phyloP scores from a whole-genome alignment of 2,888 invertebrate genomes.

The Tachystola acroxantha region DNA sequence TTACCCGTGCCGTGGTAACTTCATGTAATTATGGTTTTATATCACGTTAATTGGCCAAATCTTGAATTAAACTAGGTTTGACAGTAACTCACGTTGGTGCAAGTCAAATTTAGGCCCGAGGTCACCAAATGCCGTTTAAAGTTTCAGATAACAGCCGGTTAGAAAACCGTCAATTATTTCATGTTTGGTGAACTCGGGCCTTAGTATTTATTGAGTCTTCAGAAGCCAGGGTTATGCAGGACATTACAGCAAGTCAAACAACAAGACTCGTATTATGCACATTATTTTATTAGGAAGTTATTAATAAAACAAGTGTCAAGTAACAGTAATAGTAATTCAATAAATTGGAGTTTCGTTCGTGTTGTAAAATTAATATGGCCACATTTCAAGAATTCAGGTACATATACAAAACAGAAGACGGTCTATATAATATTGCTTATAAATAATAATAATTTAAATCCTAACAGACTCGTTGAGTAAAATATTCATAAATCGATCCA shows the following conservation, averaged over 20 bases:
- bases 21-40: too few species aligned
- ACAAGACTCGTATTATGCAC: conserved; percentile 42
- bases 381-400: conserved; percentile 75
- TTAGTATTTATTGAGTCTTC: too few species aligned
- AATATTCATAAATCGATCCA: conserved; percentile 59
- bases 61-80: too few species aligned
- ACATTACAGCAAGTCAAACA: conserved; percentile 27
- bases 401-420: conserved; percentile 59
- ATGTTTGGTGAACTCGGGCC: too few species aligned
- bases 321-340: conserved; percentile 49
- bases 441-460: conserved; percentile 68
- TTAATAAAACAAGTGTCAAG: conserved; percentile 66
- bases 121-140: too few species aligned
- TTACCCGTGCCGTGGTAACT: too few species aligned
- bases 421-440: conserved; percentile 35
- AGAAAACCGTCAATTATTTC: too few species aligned
- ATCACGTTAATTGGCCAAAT: too few species aligned
- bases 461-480: conserved; percentile 64
- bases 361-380: conserved; percentile 70
- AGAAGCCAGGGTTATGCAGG: too few species aligned
- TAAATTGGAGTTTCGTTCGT: conserved; percentile 43
- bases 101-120: too few species aligned
- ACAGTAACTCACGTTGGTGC: too few species aligned
- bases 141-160: too few species aligned
- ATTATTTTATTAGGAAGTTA: conserved; percentile 65